Conservation (phyloP, 2,113 vertebrate species). For the Cebus imitator region DNA sequence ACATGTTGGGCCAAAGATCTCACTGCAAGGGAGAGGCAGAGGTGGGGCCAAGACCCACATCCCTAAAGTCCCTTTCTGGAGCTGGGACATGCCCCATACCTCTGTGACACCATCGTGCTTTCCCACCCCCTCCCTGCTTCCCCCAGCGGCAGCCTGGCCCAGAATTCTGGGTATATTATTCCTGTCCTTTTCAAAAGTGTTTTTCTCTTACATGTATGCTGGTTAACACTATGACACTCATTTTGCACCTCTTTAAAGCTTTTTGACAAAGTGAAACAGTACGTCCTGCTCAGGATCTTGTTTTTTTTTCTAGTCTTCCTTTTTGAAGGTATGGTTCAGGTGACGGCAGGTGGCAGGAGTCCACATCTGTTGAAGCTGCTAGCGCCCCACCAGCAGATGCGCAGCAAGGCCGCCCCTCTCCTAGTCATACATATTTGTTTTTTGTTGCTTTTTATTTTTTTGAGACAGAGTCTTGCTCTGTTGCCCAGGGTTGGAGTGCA, state of each 20-base stretch:
- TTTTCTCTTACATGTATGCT: not conserved
- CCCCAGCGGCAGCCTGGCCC: not conserved
- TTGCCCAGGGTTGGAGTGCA: no score
- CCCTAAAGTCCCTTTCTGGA: no score
- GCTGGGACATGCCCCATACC: not conserved
- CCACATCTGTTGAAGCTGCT: rapidly evolving
- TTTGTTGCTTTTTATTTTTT: no score
- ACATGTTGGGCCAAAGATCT: not conserved
- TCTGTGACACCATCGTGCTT: rapidly evolving
- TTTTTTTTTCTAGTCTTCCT: no score
- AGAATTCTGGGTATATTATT: not conserved
- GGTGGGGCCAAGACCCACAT: not conserved
- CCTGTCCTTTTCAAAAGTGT: not conserved
- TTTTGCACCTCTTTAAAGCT: not conserved
- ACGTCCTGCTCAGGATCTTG: not conserved
- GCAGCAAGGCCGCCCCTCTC: no score
- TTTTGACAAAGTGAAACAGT: not conserved
- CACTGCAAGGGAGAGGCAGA: not conserved
- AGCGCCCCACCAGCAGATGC: rapidly evolving
- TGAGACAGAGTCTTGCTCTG: no score
- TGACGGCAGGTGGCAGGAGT: rapidly evolving
- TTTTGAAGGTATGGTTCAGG: not conserved
- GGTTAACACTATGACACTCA: not conserved
- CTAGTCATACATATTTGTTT: no score
- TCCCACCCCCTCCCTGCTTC: no score